phyloP scores from a whole-genome alignment of 1,140 invertebrate species.

The Dreissena polymorpha region DNA sequence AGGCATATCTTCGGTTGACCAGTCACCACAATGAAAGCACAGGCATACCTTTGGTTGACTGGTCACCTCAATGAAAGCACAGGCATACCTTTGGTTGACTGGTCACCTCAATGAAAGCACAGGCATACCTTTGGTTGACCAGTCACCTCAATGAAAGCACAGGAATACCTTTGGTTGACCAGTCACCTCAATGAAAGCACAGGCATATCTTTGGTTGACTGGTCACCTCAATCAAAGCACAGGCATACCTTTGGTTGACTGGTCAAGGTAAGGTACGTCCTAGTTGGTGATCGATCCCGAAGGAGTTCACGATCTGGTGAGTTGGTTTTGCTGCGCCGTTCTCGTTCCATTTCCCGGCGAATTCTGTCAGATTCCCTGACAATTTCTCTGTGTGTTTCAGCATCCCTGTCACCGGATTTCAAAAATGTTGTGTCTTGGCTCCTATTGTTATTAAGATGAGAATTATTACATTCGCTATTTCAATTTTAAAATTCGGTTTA shows the following conservation, averaged over 20 bases:
- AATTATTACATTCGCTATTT: too few relatives aligned
- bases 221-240: too few relatives aligned
- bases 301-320: slow-evolving; percentile 48
- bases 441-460: not conserved
- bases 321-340: slow-evolving; percentile 58
- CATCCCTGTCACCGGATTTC: slow-evolving; percentile 21
- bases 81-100: too few relatives aligned
- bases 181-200: too few relatives aligned
- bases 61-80: not conserved
- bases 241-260: slow-evolving; percentile 33
- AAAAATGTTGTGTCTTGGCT: not conserved
- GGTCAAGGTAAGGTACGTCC: slow-evolving; percentile 52
- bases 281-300: slow-evolving; percentile 56
- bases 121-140: too few relatives aligned
- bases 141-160: too few relatives aligned
- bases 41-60: slow-evolving; percentile 33
- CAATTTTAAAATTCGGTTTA: too few relatives aligned
- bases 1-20: slow-evolving; percentile 32
- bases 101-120: too few relatives aligned
- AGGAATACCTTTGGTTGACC: too few relatives aligned
- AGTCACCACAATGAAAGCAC: too few relatives aligned
- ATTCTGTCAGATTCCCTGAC: slow-evolving; percentile 65
- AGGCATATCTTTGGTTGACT: too few relatives aligned
- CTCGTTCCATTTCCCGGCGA: slow-evolving; percentile 65
- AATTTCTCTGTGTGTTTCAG: slow-evolving; percentile 55